Conservation (phyloP, 2,797 vertebrate species). For the Typhlichthys subterraneus region DNA sequence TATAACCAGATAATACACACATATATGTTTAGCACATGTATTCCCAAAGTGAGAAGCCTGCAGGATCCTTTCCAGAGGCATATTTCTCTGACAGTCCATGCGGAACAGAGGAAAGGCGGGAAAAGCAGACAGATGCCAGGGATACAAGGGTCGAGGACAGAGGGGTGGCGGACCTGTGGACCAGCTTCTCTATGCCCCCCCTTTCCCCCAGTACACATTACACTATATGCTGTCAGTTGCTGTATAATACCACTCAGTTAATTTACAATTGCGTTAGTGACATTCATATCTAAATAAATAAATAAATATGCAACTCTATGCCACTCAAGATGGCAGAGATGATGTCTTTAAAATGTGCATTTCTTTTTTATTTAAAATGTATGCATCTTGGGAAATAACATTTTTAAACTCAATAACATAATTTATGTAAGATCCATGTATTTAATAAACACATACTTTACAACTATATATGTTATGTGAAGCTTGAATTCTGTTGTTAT, state of each 20-base stretch:
- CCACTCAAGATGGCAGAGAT: background rate
- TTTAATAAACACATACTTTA: background rate
- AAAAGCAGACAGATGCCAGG: slow-evolving; percentile 74
- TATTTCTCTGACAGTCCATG: background rate
- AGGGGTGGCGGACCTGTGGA: slow-evolving; percentile 73
- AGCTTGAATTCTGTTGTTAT: too few species aligned
- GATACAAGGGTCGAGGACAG: slow-evolving; percentile 64
- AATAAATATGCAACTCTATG: background rate
- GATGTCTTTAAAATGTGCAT: too few species aligned
- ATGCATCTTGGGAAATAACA: too few species aligned
- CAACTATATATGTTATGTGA: background rate
- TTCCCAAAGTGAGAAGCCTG: background rate
- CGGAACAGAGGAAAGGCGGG: slow-evolving; percentile 54
- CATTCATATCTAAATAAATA: slow-evolving; percentile 22
- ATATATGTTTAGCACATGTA: background rate
- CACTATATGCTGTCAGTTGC: background rate
- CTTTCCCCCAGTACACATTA: slow-evolving; percentile 35
- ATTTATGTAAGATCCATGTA: too few species aligned
- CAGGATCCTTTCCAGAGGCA: too few species aligned
- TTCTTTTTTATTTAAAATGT: too few species aligned
- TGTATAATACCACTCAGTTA: slow-evolving; percentile 51
- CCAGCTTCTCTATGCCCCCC: slow-evolving; percentile 43
- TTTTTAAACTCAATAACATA: too few species aligned
- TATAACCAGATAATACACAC: background rate
- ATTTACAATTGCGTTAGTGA: slow-evolving; percentile 62